These are phyloP conservation scores for Meriones psammophilus DNA, from an alignment of 2,797 vertebrate species.

Conservation along the genomic window DNA sequence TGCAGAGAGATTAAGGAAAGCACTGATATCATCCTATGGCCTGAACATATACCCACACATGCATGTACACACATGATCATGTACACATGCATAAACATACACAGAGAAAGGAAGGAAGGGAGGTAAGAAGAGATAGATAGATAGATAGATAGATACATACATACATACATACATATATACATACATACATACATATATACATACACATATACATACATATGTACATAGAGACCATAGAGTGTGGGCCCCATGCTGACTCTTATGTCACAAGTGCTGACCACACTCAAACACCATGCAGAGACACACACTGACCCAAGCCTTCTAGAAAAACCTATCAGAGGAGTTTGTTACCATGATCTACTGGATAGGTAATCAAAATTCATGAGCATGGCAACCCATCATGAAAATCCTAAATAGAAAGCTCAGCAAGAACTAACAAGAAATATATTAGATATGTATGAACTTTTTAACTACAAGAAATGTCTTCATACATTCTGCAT, in stretches of 20 bases:
- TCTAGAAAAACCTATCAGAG: background rate
- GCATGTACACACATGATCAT: background rate
- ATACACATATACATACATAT: background rate
- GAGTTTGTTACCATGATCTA: background rate
- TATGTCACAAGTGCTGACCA: background rate
- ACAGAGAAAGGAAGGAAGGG: background rate
- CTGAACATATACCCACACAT: background rate
- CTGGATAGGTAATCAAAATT: background rate
- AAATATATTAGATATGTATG: background rate
- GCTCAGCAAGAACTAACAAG: background rate
- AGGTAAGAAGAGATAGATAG: background rate
- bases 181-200: background rate
- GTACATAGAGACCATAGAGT: background rate
- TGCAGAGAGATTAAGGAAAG: background rate
- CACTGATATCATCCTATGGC: background rate
- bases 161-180: background rate
- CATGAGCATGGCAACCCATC: background rate
- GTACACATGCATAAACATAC: background rate
- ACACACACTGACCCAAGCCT: background rate
- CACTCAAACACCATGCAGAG: accelerated
- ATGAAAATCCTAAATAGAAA: background rate
- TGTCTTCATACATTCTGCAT: background rate
- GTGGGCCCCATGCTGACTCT: background rate
- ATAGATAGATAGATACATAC: background rate
- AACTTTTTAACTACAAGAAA: conserved; percentile 17